Evolutionary conservation across 2,113 vertebrate species (phyloP), one percentile per base, ranked within the genome.

Genomic region (Ardeotis arabs): DNA sequence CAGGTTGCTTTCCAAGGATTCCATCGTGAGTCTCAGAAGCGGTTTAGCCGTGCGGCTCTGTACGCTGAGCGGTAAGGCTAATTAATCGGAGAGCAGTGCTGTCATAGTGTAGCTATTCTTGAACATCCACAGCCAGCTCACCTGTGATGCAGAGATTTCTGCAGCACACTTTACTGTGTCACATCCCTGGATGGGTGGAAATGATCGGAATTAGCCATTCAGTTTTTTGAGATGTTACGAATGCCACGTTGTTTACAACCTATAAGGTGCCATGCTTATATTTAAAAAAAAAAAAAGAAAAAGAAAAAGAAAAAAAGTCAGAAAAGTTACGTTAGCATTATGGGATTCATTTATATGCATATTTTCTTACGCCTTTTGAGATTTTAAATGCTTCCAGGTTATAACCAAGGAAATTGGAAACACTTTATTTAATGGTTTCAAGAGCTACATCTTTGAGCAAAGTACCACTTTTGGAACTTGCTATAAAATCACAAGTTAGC

Each of bases 1-100:
- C 77, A 78, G 86, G 77, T 95, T 97, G 77, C 87, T 89, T 95
- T 92, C 91, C 56, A 94, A 92, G 80, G 93, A 86, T 69, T 86
- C 64, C 31, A 50, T n/a, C 6, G 1, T 9, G 56, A 47, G 68
- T 84, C 92, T 92, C 92, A 83, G 79, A 90, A 90, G 92, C 75
- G 45, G 90, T 90, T 96, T 63, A 74, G 68, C 75, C 45, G 6
- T 52, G 75, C 77, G 78, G 79, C 58, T 87, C 70, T 68, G 59
- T 47, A 59, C 45, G 10, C 31, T 28, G 64, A 80, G 60, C 37
- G 58, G 82, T 69, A 66, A 50, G 47, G 75, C 90, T 97, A 93
- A 96, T 95, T 95, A 92, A 88, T 90, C 76, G 62, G 90, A 96
- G 76, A 88, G 63, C 63, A 86, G 22, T 0, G 0, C n/a, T 44